These are phyloP conservation scores for Ptyas mucosa DNA, from an alignment of 2,113 vertebrate species.

Conservation along the genomic window DNA sequence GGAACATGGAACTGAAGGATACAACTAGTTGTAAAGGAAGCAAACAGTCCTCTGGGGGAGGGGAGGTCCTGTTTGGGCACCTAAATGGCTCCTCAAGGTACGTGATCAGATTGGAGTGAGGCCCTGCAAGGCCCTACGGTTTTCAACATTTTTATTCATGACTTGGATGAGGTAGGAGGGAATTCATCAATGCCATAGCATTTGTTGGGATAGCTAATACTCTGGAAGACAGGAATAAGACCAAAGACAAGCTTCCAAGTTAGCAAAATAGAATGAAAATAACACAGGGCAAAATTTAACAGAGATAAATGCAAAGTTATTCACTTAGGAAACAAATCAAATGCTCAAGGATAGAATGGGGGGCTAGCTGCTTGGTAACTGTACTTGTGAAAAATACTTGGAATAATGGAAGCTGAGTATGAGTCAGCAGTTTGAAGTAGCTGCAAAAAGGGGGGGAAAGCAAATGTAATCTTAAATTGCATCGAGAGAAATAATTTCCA, in stretches of 20 bases:
- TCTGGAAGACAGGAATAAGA: background rate
- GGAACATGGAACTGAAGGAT: background rate
- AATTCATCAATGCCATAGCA: background rate
- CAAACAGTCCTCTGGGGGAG: background rate
- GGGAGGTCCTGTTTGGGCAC: background rate
- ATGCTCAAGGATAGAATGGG: background rate
- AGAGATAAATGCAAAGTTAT: background rate
- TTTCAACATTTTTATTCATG: background rate
- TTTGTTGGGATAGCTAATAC: background rate
- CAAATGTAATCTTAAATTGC: background rate
- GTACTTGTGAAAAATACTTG: background rate
- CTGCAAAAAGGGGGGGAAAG: background rate
- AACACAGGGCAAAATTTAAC: background rate
- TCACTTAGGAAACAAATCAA: background rate
- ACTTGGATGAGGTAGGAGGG: background rate
- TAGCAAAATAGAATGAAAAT: background rate
- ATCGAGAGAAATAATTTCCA: background rate
- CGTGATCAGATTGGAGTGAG: background rate
- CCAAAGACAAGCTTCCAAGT: background rate
- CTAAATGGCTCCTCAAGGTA: background rate
- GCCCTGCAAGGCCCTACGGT: background rate
- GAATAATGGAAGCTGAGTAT: background rate
- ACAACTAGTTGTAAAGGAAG: background rate
- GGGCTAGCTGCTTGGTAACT: background rate
- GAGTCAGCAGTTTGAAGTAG: background rate